phyloP scores from a whole-genome alignment of 1,140 invertebrate genomes.

The Limonius californicus region DNA sequence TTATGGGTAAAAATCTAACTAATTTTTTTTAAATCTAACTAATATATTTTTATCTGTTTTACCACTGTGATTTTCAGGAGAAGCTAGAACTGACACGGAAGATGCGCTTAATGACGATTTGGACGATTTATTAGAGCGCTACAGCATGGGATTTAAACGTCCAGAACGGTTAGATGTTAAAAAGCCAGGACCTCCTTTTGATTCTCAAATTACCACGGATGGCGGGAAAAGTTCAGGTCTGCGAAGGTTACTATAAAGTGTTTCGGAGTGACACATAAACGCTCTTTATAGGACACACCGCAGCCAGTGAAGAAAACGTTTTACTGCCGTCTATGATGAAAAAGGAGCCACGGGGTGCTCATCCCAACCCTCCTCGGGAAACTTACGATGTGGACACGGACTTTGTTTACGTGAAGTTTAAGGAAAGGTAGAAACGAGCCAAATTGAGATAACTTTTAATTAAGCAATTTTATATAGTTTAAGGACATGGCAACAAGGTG shows the following conservation, averaged over 20 bases:
- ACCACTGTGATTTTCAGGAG: neutral
- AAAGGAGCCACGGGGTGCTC: slow-evolving; percentile 46
- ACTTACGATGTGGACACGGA: slow-evolving; percentile 61
- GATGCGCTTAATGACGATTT: slow-evolving; percentile 44
- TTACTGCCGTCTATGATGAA: slow-evolving; percentile 46
- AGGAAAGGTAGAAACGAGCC: slow-evolving; percentile 52
- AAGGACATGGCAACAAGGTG: slow-evolving; percentile 55
- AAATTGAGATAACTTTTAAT: neutral
- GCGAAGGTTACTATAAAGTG: too few species aligned
- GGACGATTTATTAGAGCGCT: slow-evolving; percentile 52
- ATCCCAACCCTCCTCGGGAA: slow-evolving; percentile 46
- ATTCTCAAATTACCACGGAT: slow-evolving; percentile 43
- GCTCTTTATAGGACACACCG: too few species aligned
- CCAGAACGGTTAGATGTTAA: slow-evolving; percentile 89
- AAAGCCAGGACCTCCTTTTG: slow-evolving; percentile 82
- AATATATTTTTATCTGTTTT: neutral
- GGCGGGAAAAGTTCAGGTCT: too few species aligned
- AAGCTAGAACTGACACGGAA: slow-evolving; percentile 17
- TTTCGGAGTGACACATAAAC: too few species aligned
- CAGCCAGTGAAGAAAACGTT: neutral
- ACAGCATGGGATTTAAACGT: slow-evolving; percentile 71
- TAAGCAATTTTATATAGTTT: too few species aligned
- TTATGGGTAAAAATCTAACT: neutral
- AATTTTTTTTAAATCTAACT: too few species aligned
- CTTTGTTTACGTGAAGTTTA: slow-evolving; percentile 65